Conservation (phyloP, 2,888 invertebrate species). For the Callyntrura guangdongensis region DNA sequence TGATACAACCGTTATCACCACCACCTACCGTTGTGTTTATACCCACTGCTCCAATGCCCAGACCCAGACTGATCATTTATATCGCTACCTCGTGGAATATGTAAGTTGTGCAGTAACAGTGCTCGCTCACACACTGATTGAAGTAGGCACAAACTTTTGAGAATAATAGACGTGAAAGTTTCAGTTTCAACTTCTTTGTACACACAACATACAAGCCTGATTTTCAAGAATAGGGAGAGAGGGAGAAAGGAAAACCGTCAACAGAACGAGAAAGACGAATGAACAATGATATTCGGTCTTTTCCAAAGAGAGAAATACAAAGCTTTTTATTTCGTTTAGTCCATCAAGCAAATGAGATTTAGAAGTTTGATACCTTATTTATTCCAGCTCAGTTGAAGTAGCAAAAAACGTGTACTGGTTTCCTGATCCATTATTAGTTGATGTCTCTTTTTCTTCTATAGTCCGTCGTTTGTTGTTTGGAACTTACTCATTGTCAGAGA, state of each 20-base stretch:
- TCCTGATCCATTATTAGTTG: background rate
- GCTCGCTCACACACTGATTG: background rate
- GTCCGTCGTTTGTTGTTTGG: background rate
- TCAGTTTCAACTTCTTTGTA: no score
- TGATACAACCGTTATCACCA: constrained; percentile 6
- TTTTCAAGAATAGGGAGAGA: constrained; percentile 38
- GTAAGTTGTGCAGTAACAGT: background rate
- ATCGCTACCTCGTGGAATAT: background rate
- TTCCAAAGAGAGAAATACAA: background rate
- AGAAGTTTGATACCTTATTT: constrained; percentile 56
- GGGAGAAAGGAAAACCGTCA: constrained; percentile 10
- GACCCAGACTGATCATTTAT: background rate
- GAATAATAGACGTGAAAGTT: background rate
- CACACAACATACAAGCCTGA: background rate
- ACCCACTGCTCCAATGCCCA: background rate
- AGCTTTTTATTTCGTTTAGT: background rate
- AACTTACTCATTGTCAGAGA: constrained; percentile 44
- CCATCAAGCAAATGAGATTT: constrained; percentile 59
- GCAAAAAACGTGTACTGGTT: background rate
- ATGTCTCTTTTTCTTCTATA: background rate
- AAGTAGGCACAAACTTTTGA: background rate
- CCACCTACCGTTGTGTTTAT: background rate
- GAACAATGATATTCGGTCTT: background rate
- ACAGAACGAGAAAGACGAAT: background rate
- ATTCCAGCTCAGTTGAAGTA: constrained; percentile 34